Evolutionary conservation across 1,140 invertebrate genomes (phyloP), one percentile per base, ranked within the genome.

Genomic region (Agraylea sexmaculata): DNA sequence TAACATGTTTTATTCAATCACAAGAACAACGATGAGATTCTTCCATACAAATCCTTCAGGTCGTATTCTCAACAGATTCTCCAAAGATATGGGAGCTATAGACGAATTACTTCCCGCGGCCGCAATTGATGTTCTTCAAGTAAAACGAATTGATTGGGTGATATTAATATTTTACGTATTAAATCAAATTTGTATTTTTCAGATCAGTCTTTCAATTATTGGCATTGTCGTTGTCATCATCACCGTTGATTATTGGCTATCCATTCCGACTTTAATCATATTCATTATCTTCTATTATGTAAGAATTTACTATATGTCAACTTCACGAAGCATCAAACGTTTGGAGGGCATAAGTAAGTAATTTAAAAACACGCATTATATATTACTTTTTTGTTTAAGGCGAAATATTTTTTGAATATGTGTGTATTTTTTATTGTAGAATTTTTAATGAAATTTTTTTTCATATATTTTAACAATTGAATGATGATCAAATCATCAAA

Each of bases 61-160:
- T 2, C 60, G 78, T 1, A 83, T 83, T 49, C 60, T 83, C 22
- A 83, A 89, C 54, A 67, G 84, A 40, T 89, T 87, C 62, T 83
- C 83, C 0, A 86, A 87, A 61, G 88, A 93, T 56, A 76, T 89
- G 60, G 86, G 85, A 8, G 75, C 79, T 16, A 77, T 91, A 16
- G 90, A 93, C 58, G 87, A 91, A 56, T 68, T 82, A 10, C 56
- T 95, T 21, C 88, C 91, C 28, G 66, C 70, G 36, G 71, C 75
- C 2, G 66, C 85, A 54, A 75, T 82, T 48, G 85, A 89, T 54
- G 73, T 75, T 3, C 51, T 74, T 33, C 72, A 69, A 59, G 73
- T 74, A 43, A 44, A 78, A 79, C 83, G 55, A 80, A 10, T 66
- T 73, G 28, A n/a, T n/a, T n/a, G n/a, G n/a, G n/a, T n/a, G n/a